These are phyloP conservation scores for Dipodomys spectabilis DNA, from an alignment of 2,113 vertebrate genomes.

Conservation along the genomic window DNA sequence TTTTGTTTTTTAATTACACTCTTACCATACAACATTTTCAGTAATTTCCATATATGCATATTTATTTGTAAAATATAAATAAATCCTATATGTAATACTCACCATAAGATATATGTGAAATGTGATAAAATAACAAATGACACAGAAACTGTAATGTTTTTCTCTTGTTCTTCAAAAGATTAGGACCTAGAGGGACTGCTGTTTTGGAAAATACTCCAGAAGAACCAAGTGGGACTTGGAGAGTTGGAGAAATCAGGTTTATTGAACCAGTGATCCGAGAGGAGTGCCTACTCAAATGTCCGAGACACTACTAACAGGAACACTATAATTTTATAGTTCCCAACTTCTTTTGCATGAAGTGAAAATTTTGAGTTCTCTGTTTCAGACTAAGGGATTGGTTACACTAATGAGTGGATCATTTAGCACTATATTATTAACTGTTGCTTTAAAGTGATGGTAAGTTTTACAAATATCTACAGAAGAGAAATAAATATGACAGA, in stretches of 20 bases:
- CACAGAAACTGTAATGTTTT: background rate
- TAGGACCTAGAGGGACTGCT: background rate
- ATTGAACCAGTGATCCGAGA: too few relatives aligned
- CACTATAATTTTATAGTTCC: too few relatives aligned
- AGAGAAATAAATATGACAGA: background rate
- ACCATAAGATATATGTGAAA: constrained; percentile 21
- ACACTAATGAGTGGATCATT: background rate
- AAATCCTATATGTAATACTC: background rate
- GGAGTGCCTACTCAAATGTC: too few relatives aligned
- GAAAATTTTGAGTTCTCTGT: background rate
- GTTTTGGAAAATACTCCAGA: too few relatives aligned
- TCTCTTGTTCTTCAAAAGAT: background rate
- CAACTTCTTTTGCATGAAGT: background rate
- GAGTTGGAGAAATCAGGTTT: too few relatives aligned
- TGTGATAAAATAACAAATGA: background rate
- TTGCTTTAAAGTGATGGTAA: background rate
- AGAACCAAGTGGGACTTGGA: too few relatives aligned
- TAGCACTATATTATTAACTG: background rate
- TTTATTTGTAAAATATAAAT: background rate
- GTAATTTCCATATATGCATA: background rate
- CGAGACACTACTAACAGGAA: too few relatives aligned
- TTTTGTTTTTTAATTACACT: background rate
- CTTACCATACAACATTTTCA: background rate
- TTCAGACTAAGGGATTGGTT: background rate
- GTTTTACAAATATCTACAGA: background rate